These are phyloP conservation scores for Drosophila prosaltans DNA, from an alignment of 1,140 invertebrate species.

Conservation along the genomic window DNA sequence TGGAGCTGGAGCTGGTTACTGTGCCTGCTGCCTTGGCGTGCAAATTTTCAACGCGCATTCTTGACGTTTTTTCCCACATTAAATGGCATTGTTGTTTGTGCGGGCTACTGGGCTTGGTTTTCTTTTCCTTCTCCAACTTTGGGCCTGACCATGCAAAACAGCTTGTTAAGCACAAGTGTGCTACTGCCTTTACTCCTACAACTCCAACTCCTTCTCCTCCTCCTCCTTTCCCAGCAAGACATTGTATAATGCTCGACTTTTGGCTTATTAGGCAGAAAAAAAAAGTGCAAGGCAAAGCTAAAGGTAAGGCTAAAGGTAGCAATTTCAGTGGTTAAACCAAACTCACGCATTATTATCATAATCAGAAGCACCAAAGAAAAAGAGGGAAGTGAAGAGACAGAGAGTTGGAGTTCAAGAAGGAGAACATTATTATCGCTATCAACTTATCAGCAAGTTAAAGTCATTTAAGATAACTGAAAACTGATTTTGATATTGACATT, in stretches of 20 bases:
- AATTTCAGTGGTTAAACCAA: constrained; percentile 58
- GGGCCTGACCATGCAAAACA: constrained; percentile 70
- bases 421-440: constrained; percentile 67
- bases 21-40: constrained; percentile 42
- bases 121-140: constrained; percentile 20
- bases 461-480: constrained; percentile 17
- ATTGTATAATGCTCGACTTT: constrained; percentile 72
- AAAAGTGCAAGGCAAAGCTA: constrained; percentile 22
- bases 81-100: constrained; percentile 64
- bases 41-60: constrained; percentile 70
- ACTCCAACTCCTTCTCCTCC: constrained; percentile 14
- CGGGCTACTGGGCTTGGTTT: constrained; percentile 44
- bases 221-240: constrained; percentile 15
- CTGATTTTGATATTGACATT: constrained; percentile 8
- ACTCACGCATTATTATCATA: constrained; percentile 74
- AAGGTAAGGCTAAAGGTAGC: constrained; percentile 35
- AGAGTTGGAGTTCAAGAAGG: constrained; percentile 27
- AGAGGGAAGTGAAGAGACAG: neutral
- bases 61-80: constrained; percentile 82
- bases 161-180: constrained; percentile 78
- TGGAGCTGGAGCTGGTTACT: constrained; percentile 17
- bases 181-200: constrained; percentile 36
- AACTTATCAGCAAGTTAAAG: constrained; percentile 34
- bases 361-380: constrained; percentile 29
- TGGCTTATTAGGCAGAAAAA: constrained; percentile 66